A percentile compares a stretch with the other conserved stretches of the same genome.
These are phyloP conservation scores for Gnatocerus cornutus DNA, from an alignment of 2,888 invertebrate genomes.

Conservation along the genomic window DNA sequence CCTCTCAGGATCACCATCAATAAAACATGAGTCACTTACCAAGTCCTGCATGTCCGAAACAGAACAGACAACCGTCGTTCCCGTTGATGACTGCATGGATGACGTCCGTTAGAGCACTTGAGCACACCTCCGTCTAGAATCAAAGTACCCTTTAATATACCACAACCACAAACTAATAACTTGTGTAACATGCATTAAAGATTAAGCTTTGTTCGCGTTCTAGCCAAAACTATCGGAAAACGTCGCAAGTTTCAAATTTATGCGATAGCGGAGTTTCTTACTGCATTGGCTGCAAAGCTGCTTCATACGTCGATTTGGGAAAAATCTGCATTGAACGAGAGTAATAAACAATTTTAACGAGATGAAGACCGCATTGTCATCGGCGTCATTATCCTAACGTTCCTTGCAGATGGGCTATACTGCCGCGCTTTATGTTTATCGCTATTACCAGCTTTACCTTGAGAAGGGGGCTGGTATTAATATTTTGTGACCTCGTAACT, in stretches of 20 bases:
- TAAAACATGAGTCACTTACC: constrained; percentile 74
- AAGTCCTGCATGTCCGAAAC: constrained; percentile 90
- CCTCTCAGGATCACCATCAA: constrained; percentile 39
- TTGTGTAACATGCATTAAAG: constrained; percentile 16
- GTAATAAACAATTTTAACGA: constrained; percentile 38
- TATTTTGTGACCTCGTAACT: constrained; percentile 48
- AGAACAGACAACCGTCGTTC: constrained; percentile 92
- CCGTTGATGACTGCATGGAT: constrained; percentile 96
- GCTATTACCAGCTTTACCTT: constrained; percentile 38
- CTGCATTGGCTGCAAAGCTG: constrained; percentile 1
- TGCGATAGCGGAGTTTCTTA: constrained; percentile 3
- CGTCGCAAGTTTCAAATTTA: constrained; percentile 14
- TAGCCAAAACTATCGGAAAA: constrained; percentile 16
- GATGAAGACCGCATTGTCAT: constrained; percentile 41
- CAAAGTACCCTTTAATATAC: constrained; percentile 57
- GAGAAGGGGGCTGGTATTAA: constrained; percentile 43
- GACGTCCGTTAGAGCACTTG: constrained; percentile 93
- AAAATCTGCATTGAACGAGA: constrained; percentile 26
- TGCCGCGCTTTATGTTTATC: constrained; percentile 42
- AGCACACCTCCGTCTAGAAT: constrained; percentile 92
- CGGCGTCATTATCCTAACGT: constrained; percentile 36
- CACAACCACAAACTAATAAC: constrained; percentile 16
- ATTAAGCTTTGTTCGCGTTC: constrained; percentile 13
- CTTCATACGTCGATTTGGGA: background rate
- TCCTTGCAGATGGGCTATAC: constrained; percentile 43